These are phyloP conservation scores for Lucifuga dentata DNA, from an alignment of 2,113 vertebrate species.

Conservation along the genomic window DNA sequence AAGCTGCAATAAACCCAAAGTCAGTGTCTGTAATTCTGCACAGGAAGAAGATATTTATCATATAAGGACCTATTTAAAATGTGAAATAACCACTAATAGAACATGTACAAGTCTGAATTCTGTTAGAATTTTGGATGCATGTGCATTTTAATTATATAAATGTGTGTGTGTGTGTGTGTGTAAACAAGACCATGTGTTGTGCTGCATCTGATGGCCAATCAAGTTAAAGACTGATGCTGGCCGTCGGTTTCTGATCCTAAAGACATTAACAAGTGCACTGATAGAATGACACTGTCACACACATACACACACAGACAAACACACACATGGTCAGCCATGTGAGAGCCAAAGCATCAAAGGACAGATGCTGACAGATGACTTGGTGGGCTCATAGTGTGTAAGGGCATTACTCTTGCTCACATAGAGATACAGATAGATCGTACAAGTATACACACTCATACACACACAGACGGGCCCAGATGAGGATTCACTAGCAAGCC, in stretches of 20 bases:
- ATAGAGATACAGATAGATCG: conserved; percentile 24
- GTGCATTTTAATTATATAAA: too few species aligned
- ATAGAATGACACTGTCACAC: not conserved
- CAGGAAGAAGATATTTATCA: too few species aligned
- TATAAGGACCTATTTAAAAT: too few species aligned
- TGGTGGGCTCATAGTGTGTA: conserved; percentile 45
- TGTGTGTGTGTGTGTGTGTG: not conserved
- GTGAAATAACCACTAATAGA: too few species aligned
- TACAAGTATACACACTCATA: too few species aligned
- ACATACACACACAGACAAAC: conserved; percentile 5
- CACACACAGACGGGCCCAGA: conserved; percentile 8
- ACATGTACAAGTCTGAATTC: too few species aligned
- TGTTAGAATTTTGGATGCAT: too few species aligned
- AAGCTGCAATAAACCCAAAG: too few species aligned
- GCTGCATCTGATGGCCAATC: not conserved
- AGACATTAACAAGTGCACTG: conserved; percentile 44
- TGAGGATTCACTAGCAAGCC: conserved; percentile 31
- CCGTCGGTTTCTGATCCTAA: conserved; percentile 16
- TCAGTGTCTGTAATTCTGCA: too few species aligned
- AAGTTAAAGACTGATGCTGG: conserved; percentile 10
- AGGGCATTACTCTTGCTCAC: conserved; percentile 21
- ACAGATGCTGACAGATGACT: conserved; percentile 56
- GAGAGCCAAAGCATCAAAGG: conserved; percentile 36
- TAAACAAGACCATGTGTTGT: not conserved
- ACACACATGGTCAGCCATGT: conserved; percentile 52